phyloP scores from a whole-genome alignment of 2,888 invertebrate species.

The Hololepta plana region DNA sequence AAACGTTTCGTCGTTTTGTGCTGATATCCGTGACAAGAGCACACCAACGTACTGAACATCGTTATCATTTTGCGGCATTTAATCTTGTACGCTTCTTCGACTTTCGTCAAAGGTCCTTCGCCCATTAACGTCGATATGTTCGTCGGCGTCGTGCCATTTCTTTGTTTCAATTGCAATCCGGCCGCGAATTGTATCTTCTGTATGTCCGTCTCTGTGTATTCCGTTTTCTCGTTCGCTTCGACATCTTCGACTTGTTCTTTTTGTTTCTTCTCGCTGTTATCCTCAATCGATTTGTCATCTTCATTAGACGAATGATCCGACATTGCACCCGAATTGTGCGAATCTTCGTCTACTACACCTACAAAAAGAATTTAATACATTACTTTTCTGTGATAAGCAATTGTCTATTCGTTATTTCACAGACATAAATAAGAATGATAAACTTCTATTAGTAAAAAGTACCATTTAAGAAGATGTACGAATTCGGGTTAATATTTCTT shows the following conservation, averaged over 20 bases:
- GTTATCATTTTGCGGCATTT: conserved; percentile 22
- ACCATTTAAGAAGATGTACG: too few relatives aligned
- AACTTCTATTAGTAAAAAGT: too few relatives aligned
- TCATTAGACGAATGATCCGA: too few relatives aligned
- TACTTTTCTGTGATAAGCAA: too few relatives aligned
- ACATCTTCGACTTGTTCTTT: neutral
- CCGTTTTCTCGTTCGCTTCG: neutral
- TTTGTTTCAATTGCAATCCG: conserved; percentile 19
- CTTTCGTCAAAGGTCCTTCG: conserved; percentile 17
- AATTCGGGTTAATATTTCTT: too few relatives aligned
- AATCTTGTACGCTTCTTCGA: conserved; percentile 22
- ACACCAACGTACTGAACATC: conserved; percentile 20
- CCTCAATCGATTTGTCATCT: too few relatives aligned
- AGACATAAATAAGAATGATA: too few relatives aligned
- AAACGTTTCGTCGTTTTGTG: conserved; percentile 19
- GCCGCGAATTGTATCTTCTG: conserved; percentile 24
- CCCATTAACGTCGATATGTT: conserved; percentile 12
- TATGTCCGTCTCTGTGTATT: conserved; percentile 15
- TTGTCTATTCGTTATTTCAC: too few relatives aligned
- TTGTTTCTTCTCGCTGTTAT: too few relatives aligned
- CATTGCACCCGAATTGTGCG: too few relatives aligned
- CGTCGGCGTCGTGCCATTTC: conserved; percentile 12
- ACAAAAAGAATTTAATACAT: too few relatives aligned
- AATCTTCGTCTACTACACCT: too few relatives aligned
- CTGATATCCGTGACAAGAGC: conserved; percentile 22